These are phyloP conservation scores for Portunus trituberculatus DNA, from an alignment of 1,140 invertebrate genomes.

Conservation along the genomic window DNA sequence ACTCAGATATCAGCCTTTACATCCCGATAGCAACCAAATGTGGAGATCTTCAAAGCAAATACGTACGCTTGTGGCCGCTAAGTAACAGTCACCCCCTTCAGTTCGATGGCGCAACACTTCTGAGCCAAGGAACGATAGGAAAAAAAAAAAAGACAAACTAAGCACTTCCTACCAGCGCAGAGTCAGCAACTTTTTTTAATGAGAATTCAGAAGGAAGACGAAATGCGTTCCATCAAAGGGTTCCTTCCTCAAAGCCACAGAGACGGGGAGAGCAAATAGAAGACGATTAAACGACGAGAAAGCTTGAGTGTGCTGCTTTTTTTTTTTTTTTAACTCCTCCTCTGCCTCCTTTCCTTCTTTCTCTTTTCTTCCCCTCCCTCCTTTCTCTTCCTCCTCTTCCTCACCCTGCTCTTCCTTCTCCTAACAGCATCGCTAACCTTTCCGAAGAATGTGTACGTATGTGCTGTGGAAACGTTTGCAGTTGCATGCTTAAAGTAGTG, in stretches of 20 bases:
- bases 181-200: not conserved
- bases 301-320: not conserved
- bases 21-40: not conserved
- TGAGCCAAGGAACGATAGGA: not conserved
- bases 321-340: not conserved
- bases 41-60: not conserved
- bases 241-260: not conserved
- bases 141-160: not conserved
- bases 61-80: not conserved
- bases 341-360: not conserved
- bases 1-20: not conserved
- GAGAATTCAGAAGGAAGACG: slow-evolving; percentile 20
- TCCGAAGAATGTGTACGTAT: not conserved
- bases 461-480: too few species aligned
- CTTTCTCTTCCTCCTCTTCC: not conserved
- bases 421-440: not conserved
- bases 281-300: slow-evolving; percentile 4
- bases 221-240: slow-evolving; percentile 1
- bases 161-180: not conserved
- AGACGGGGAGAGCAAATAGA: not conserved
- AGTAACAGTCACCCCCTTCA: not conserved
- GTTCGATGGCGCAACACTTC: not conserved
- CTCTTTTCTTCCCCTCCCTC: not conserved
- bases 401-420: not conserved
- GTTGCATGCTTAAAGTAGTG: too few species aligned